Conservation (phyloP, 2,797 vertebrate genomes). For the Liparis tanakae region DNA sequence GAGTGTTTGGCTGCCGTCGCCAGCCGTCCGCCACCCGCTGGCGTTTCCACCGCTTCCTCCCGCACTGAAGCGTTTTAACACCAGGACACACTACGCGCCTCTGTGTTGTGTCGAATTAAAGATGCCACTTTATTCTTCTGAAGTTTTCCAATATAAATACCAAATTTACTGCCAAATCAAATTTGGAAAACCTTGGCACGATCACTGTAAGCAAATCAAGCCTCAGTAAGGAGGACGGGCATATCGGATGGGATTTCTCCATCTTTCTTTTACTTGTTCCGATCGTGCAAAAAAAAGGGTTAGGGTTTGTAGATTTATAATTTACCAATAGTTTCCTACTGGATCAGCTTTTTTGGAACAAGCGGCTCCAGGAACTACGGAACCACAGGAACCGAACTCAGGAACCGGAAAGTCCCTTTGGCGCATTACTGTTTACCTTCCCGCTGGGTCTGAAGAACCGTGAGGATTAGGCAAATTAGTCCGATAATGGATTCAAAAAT, state of each 20-base stretch:
- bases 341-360: not conserved
- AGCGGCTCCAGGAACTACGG: slow-evolving; percentile 2
- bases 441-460: not conserved
- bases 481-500: slow-evolving; percentile 2
- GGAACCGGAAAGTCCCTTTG: slow-evolving; percentile 2
- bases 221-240: slow-evolving; percentile 29
- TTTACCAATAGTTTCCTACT: not conserved
- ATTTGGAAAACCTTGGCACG: slow-evolving; percentile 43
- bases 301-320: slow-evolving; percentile 11
- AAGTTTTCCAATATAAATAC: slow-evolving; percentile 27
- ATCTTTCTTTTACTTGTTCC: slow-evolving; percentile 1
- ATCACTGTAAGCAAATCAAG: slow-evolving; percentile 41
- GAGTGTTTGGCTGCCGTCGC: slow-evolving; percentile 64
- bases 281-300: not conserved
- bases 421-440: not conserved
- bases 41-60: slow-evolving; percentile 64
- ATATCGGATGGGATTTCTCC: slow-evolving; percentile 26
- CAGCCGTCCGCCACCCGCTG: slow-evolving; percentile 57
- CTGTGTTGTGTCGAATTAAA: slow-evolving; percentile 65
- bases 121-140: slow-evolving; percentile 52
- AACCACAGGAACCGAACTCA: not conserved
- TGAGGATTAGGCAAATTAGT: not conserved
- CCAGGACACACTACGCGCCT: slow-evolving; percentile 42
- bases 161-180: slow-evolving; percentile 48
- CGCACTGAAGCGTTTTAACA: slow-evolving; percentile 47